Percentiles rank a stretch among this genome's conserved stretches.
Conservation (phyloP, 2,888 invertebrate species). For the Julus scanicus region DNA sequence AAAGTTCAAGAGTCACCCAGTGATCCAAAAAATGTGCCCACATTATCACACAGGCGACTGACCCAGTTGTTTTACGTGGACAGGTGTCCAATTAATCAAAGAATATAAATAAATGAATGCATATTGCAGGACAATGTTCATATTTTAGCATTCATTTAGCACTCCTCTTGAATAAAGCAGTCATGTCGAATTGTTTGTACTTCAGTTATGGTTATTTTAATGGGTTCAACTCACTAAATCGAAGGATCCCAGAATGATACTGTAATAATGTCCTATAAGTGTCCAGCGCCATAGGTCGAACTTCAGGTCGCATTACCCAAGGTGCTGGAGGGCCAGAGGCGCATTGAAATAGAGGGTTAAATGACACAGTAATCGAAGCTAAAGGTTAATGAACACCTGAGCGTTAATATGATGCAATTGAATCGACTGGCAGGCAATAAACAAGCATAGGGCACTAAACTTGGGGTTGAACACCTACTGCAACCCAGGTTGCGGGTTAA, state of each 20-base stretch:
- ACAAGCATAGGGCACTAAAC: slow-evolving; percentile 28
- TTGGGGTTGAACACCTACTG: slow-evolving; percentile 14
- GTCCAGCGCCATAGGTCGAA: too few relatives aligned
- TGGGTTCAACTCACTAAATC: too few relatives aligned
- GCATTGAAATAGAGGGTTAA: not conserved
- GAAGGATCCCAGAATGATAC: too few relatives aligned
- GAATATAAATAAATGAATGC: too few relatives aligned
- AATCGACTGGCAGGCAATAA: not conserved
- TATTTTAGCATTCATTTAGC: too few relatives aligned
- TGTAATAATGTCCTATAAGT: too few relatives aligned
- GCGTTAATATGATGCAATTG: not conserved
- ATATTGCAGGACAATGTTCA: too few relatives aligned
- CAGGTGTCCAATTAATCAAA: not conserved
- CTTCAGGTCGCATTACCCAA: not conserved
- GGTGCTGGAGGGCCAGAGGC: not conserved
- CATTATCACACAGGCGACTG: not conserved
- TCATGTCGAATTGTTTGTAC: too few relatives aligned
- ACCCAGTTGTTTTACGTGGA: too few relatives aligned
- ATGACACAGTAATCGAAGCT: not conserved
- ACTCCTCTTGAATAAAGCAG: too few relatives aligned
- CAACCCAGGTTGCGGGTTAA: not conserved
- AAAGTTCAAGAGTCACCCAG: slow-evolving; percentile 9
- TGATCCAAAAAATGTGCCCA: not conserved
- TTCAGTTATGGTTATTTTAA: too few relatives aligned
- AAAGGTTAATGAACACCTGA: slow-evolving; percentile 36